Percentiles rank a stretch among this genome's conserved stretches.
Evolutionary conservation across 2,113 vertebrate species (phyloP).

Genomic region (Probosciger aterrimus): DNA sequence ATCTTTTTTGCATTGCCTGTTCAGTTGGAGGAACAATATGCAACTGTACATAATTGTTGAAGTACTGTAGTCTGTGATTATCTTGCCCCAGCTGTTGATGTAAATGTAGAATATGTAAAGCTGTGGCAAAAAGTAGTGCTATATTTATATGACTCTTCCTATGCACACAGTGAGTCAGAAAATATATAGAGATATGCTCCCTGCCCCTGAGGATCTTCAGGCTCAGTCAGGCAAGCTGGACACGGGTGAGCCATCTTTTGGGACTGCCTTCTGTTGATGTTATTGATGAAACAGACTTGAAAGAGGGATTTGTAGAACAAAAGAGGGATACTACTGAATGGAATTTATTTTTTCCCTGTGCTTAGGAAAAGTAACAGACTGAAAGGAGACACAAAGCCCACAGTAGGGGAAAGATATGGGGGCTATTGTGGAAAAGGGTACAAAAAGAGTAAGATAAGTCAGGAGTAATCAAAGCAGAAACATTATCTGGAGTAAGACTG

Average conservation of each 20-base stretch:
- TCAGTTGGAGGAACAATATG: background rate
- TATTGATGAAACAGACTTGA: conserved; percentile 32
- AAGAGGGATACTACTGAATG: background rate
- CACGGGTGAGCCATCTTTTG: background rate
- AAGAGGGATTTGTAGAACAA: conserved; percentile 30
- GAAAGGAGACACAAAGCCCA: conserved; percentile 7
- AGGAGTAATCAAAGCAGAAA: conserved; percentile 26
- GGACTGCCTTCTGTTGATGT: background rate
- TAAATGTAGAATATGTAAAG: background rate
- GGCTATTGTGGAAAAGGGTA: background rate
- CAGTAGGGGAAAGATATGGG: background rate
- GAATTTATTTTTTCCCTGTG: background rate
- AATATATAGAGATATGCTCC: background rate
- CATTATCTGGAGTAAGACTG: background rate
- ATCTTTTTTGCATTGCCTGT: background rate
- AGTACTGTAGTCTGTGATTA: background rate
- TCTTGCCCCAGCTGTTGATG: background rate
- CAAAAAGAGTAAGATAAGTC: conserved; percentile 10
- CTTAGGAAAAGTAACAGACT: background rate
- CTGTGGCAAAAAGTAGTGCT: background rate
- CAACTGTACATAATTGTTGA: background rate
- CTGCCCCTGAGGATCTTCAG: background rate
- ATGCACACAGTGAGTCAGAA: background rate
- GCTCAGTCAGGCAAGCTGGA: background rate
- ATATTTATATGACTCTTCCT: background rate